Evolutionary conservation across 2,113 vertebrate genomes (phyloP).

Genomic region (Malurus elegans): DNA sequence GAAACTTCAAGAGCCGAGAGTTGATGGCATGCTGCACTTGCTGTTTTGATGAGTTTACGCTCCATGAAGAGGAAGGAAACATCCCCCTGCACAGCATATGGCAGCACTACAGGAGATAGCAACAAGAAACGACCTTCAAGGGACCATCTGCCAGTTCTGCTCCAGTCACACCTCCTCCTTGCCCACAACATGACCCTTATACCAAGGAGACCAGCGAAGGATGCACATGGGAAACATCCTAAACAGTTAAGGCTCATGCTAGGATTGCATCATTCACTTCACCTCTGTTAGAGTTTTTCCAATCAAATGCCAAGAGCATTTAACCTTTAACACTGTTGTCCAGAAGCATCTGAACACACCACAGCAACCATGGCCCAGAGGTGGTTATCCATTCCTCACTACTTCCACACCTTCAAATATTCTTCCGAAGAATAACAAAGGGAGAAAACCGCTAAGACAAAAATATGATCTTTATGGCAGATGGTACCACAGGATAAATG

Average conservation of each 20-base stretch:
- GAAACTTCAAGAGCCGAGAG: neutral
- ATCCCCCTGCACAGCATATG: slow-evolving; percentile 58
- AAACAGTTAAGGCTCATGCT: slow-evolving; percentile 41
- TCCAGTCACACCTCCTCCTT: slow-evolving; percentile 55
- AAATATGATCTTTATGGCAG: slow-evolving; percentile 36
- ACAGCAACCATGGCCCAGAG: slow-evolving; percentile 1
- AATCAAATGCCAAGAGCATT: slow-evolving; percentile 42
- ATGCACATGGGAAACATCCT: slow-evolving; percentile 59
- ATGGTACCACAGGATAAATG: slow-evolving; percentile 29
- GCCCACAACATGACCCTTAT: slow-evolving; percentile 54
- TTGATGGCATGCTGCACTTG: slow-evolving; percentile 16
- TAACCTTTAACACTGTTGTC: slow-evolving; percentile 47
- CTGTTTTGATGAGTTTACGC: slow-evolving; percentile 59
- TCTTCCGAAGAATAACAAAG: slow-evolving; percentile 21
- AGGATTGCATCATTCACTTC: slow-evolving; percentile 45
- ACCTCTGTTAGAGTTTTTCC: slow-evolving; percentile 28
- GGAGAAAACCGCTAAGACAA: neutral
- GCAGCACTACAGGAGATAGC: slow-evolving; percentile 59
- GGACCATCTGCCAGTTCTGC: slow-evolving; percentile 61
- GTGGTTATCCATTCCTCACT: slow-evolving; percentile 15
- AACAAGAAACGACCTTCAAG: slow-evolving; percentile 63
- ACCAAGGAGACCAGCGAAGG: slow-evolving; percentile 46
- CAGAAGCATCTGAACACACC: slow-evolving; percentile 12
- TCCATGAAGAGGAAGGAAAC: slow-evolving; percentile 59
- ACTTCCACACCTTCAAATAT: neutral